Base-by-base conservation (phyloP, 2,888 invertebrate genomes). In the Aspidiotus rigidus region DNA sequence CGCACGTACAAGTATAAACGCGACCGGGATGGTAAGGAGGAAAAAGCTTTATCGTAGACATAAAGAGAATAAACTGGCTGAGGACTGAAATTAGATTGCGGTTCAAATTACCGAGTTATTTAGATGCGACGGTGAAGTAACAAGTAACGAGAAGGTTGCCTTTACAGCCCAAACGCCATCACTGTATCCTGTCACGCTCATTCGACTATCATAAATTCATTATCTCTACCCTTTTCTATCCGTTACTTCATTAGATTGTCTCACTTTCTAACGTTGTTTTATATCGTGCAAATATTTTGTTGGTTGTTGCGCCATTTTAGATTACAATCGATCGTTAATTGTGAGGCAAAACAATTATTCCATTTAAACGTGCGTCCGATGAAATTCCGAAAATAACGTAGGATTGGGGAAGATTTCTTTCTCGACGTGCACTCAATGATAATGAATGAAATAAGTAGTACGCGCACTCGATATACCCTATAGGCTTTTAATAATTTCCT, bases 51-150 rank as follows among this genome's bases (percentile, higher is more conserved):
- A 64, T 57, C 54, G 17, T 41, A 57, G 16, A 64, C 42, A 57
- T 56, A 64, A 64, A 55, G 64, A 64, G 39, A 66, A 66, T 66
- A 66, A 66, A 66, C 66, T 60, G 56, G 57, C 41, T 59, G 28
- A 16, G 59, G 64, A 55, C 66, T 66, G 57, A 59, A 66, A 66
- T 66, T 66, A 60, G 66, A 66, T 66, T 66, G 66, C 59, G 66
- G 66, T 66, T 66, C 66, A 49, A 66, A 66, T 66, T 66, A 66
- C 66, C 57, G 59, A 66, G 66, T 66, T 66, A 60, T 66, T 66
- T 66, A 66, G 66, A 66, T 66, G 66, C 66, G 59, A 66, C 66
- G 16, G 66, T 60, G 66, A 66, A 66, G 66, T 66, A 66, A 66
- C 66, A 66, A 66, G 66, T 66, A 44, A 66, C 42, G 28, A 40